Evolutionary conservation across 2,797 vertebrate genomes (phyloP), one percentile per base, ranked within the genome.

Genomic region (Euthynnus affinis): DNA sequence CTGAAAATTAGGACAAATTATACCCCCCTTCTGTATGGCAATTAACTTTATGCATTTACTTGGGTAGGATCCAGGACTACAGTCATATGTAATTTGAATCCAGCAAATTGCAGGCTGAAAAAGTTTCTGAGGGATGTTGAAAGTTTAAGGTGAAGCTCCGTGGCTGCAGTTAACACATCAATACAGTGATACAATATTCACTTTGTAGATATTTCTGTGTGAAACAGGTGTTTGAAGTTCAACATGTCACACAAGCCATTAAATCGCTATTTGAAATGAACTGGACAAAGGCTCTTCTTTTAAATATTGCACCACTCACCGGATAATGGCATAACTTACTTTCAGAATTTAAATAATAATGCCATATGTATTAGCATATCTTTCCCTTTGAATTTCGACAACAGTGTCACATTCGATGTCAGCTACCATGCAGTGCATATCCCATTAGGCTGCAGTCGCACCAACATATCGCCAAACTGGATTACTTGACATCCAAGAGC

Each of bases 11-110:
- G 83, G 63, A 87, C 61, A 87, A 89, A 88, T 91, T 81, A 86
- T 72, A 74, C 71, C 64, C 72, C 55, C 62, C 80, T 78, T 86
- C 75, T 78, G 55, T 79, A 57, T 81, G 64, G 82, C 86, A 88
- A 90, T 94, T 92, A 92, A 88, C 84, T 89, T 88, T 88, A 91
- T 89, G 87, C 86, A 88, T 93, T 91, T 83, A 78, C 80, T 92
- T 91, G 88, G 87, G 74, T 81, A 59, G 46, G 67, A 73, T 89
- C 90, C 91, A 92, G 82, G 46, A 72, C 72, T 64, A 75, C 64
- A 73, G 81, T 82, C 66, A 25, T 73, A 83, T 86, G 67, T 84
- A 52, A 91, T 89, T 78, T 82, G 82, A 71, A 81, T 90, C 79
- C 74, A 70, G 73, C 70, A 81, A 76, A 71, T 69, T 83, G 78